Base-by-base conservation (phyloP, 2,113 vertebrate species). In the Oplegnathus fasciatus region DNA sequence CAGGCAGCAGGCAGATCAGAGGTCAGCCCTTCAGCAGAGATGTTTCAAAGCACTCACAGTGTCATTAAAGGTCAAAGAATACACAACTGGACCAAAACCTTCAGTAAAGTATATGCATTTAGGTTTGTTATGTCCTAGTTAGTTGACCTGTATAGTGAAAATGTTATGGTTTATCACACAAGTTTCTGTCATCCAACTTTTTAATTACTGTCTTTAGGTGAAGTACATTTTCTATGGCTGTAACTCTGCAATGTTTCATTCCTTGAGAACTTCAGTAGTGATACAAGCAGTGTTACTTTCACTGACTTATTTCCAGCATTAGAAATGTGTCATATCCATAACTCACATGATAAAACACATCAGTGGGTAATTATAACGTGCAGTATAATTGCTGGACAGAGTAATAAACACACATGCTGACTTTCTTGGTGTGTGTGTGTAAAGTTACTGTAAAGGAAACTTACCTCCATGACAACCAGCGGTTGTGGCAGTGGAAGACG, bases 391-490 rank as follows among this genome's bases (percentile, higher is more conserved):
- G 30, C 71, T 30, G 67, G 14, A 40, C 40, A n/a, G 44, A 40
- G 34, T 74, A 40, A 72, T 52, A 70, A 62, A 61, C 13, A 44
- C 32, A 52, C 9, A 62, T 20, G 26, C 26, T 52, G 42, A 30
- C 6, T n/a, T 26, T 37, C 22, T 58, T 40, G 10, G 9, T 30
- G 30, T 30, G 75, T 86, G 42, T 80, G 66, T 37, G 50, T 48
- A 42, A 22, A 60, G 64, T 83, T 60, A 42, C 82, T 62, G 54
- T 40, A 77, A 50, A 82, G 74, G 68, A 86, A 80, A 66, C 72
- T 15, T 20, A 30, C 69, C 37, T 65, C 52, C 18, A 65, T 77
- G 57, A 78, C 69, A 77, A 58, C 44, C 46, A 32, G 15, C 1
- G 5, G 69, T 9, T 65, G 55, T 65, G 70, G 52, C 30, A 18